phyloP scores from a whole-genome alignment of 2,797 vertebrate species.

The Toxotes lorentzi region DNA sequence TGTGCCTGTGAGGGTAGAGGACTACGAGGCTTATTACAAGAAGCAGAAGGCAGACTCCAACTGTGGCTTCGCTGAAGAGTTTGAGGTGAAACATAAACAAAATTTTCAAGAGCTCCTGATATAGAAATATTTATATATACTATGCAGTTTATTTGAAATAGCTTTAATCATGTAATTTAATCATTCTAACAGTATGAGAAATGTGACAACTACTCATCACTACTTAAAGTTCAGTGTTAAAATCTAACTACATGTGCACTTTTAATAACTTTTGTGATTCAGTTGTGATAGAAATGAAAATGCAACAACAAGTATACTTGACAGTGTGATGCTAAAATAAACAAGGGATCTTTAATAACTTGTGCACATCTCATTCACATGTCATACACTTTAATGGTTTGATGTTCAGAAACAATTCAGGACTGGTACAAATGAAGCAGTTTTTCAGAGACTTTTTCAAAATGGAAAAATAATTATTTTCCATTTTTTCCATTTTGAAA shows the following conservation, averaged over 20 bases:
- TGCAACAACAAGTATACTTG: not conserved
- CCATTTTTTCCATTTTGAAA: too few relatives aligned
- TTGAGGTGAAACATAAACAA: slow-evolving; percentile 85
- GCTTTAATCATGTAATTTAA: not conserved
- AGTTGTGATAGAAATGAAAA: not conserved
- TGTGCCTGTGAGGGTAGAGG: slow-evolving; percentile 88
- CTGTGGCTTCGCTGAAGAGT: slow-evolving; percentile 96
- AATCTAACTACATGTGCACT: not conserved
- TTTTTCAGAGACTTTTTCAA: too few relatives aligned
- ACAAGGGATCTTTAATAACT: not conserved
- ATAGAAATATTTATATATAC: not conserved
- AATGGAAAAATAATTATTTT: too few relatives aligned
- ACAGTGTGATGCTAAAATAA: not conserved
- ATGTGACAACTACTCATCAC: not conserved
- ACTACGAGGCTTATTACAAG: slow-evolving; percentile 92
- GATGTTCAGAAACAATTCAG: too few relatives aligned
- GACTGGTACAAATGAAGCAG: too few relatives aligned
- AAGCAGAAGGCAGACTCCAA: slow-evolving; percentile 94
- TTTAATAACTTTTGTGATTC: not conserved
- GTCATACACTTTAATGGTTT: not conserved
- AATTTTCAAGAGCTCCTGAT: not conserved
- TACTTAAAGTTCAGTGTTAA: not conserved
- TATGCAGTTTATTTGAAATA: not conserved
- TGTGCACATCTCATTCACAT: not conserved
- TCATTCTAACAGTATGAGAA: not conserved